phyloP scores from a whole-genome alignment of 2,113 vertebrate genomes.

The Muntiacus muntjak region DNA sequence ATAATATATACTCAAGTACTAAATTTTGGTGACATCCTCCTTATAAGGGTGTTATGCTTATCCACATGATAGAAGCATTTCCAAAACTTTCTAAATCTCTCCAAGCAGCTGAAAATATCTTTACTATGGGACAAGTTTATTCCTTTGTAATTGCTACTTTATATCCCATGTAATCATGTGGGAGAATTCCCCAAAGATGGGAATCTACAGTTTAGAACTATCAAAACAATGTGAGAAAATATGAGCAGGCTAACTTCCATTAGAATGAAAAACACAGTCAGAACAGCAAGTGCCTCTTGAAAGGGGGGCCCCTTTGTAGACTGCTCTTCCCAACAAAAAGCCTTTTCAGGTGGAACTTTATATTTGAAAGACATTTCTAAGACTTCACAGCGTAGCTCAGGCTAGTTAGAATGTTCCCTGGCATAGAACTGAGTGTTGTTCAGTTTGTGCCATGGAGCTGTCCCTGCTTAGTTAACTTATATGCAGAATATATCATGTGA shows the following conservation, averaged over 20 bases:
- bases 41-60: background rate
- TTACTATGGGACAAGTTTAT: slow-evolving; percentile 54
- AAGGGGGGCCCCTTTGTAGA: background rate
- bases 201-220: slow-evolving; percentile 18
- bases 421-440: background rate
- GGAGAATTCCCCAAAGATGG: slow-evolving; percentile 33
- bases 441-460: too few relatives aligned
- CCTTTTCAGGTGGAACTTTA: background rate
- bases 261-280: background rate
- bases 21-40: background rate
- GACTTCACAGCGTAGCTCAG: background rate
- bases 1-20: background rate
- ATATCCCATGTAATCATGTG: slow-evolving; percentile 12
- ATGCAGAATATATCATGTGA: background rate
- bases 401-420: background rate
- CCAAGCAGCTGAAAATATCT: slow-evolving; percentile 37
- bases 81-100: slow-evolving; percentile 42
- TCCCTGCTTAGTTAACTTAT: background rate
- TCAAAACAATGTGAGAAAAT: slow-evolving; percentile 33
- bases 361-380: background rate
- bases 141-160: slow-evolving; percentile 58
- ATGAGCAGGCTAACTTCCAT: background rate
- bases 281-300: background rate
- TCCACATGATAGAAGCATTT: background rate
- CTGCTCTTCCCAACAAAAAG: background rate